These are phyloP conservation scores for Megathymus violae DNA, from an alignment of 1,140 invertebrate genomes.

Conservation along the genomic window DNA sequence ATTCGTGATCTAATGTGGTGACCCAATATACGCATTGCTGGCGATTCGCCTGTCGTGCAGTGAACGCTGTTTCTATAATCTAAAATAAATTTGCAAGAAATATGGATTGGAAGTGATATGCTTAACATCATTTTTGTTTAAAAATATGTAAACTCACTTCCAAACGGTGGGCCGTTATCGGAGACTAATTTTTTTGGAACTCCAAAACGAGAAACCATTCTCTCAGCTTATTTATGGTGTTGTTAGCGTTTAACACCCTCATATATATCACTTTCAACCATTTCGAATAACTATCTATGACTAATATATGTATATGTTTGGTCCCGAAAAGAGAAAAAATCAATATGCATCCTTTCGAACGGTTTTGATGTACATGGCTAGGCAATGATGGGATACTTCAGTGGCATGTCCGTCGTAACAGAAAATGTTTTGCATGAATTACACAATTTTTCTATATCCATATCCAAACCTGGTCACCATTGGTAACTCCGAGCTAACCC, in stretches of 20 bases:
- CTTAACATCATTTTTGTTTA: constrained; percentile 45
- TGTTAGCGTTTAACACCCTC: constrained; percentile 8
- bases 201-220: constrained; percentile 43
- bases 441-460: constrained; percentile 20
- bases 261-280: constrained; percentile 42
- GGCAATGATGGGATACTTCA: neutral
- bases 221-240: constrained; percentile 29
- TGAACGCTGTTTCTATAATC: constrained; percentile 29
- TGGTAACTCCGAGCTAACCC: constrained; percentile 7
- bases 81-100: constrained; percentile 27
- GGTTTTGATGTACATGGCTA: constrained; percentile 16
- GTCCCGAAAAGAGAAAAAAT: constrained; percentile 24
- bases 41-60: constrained; percentile 15
- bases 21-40: constrained; percentile 14
- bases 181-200: constrained; percentile 49
- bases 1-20: constrained; percentile 8
- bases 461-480: constrained; percentile 20
- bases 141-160: constrained; percentile 46
- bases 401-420: constrained; percentile 4
- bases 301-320: constrained; percentile 31
- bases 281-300: constrained; percentile 46
- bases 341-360: constrained; percentile 14
- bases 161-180: constrained; percentile 53
- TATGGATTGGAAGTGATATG: constrained; percentile 53
- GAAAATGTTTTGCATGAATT: constrained; percentile 1